Evolutionary conservation across 2,797 vertebrate species (phyloP).

Genomic region (Aphelocoma californica): DNA sequence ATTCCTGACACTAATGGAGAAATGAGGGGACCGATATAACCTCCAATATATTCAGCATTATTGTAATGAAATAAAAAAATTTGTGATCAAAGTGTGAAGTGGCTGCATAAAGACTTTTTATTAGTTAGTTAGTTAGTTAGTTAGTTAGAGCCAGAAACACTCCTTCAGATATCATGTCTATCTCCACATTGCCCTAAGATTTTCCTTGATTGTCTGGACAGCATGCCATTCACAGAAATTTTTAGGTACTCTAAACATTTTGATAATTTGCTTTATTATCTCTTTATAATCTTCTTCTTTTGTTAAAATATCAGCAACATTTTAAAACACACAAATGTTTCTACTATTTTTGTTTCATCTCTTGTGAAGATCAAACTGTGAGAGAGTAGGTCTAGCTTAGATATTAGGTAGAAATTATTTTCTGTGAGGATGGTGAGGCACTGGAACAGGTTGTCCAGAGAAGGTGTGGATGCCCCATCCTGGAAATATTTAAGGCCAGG

Average conservation of each 20-base stretch:
- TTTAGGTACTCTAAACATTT: neutral
- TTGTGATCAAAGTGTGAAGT: neutral
- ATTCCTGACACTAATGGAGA: neutral
- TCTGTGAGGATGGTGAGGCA: neutral
- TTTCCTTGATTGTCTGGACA: neutral
- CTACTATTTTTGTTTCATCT: neutral
- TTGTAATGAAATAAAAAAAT: neutral
- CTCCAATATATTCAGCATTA: neutral
- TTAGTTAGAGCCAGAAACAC: neutral
- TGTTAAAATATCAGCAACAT: neutral
- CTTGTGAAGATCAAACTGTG: neutral
- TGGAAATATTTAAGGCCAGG: neutral
- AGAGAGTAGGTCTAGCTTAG: neutral
- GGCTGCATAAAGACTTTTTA: neutral
- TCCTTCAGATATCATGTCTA: neutral
- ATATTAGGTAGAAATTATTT: neutral
- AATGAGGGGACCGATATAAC: neutral
- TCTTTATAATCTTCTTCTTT: neutral
- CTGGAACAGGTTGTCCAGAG: neutral
- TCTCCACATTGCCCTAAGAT: neutral
- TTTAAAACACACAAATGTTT: neutral
- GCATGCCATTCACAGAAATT: neutral
- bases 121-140: neutral
- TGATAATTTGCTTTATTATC: neutral
- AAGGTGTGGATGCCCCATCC: neutral